phyloP scores from a whole-genome alignment of 1,140 invertebrate genomes.

The Drosophila serrata region DNA sequence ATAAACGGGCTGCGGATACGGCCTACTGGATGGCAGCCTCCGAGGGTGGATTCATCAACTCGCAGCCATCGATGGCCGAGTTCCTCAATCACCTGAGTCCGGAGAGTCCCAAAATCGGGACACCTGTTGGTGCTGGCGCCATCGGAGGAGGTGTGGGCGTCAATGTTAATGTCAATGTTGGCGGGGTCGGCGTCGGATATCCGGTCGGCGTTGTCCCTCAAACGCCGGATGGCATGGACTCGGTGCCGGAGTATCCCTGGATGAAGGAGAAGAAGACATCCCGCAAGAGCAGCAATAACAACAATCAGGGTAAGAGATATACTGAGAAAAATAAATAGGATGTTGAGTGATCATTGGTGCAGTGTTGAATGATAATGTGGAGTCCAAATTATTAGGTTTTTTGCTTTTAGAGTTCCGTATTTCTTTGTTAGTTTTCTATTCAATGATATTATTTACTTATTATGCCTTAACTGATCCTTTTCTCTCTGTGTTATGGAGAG shows the following conservation, averaged over 20 bases:
- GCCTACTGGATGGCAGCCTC: slow-evolving; percentile 85
- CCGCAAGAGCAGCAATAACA: slow-evolving; percentile 92
- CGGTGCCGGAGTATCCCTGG: slow-evolving; percentile 97
- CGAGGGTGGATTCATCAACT: slow-evolving; percentile 96
- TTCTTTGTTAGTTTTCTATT: background rate
- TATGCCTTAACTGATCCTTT: background rate
- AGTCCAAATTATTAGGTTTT: background rate
- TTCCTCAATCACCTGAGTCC: slow-evolving; percentile 92
- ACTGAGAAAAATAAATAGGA: background rate
- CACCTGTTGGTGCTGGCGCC: slow-evolving; percentile 72
- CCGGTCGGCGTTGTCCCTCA: slow-evolving; percentile 78
- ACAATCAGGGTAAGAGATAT: slow-evolving; percentile 92
- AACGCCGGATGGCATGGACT: slow-evolving; percentile 88
- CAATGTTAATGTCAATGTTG: slow-evolving; percentile 85
- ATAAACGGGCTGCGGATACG: slow-evolving; percentile 80
- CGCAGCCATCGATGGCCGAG: slow-evolving; percentile 96
- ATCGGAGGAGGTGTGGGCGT: slow-evolving; percentile 86
- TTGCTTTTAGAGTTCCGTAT: background rate
- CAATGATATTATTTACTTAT: background rate
- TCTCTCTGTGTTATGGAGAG: slow-evolving; percentile 13
- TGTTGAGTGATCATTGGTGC: background rate
- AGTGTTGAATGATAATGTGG: background rate
- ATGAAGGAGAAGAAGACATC: slow-evolving; percentile 99
- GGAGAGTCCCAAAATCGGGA: slow-evolving; percentile 86
- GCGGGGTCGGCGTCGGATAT: slow-evolving; percentile 85